Evolutionary conservation across 2,113 vertebrate species (phyloP), one percentile per base, ranked within the genome.

Genomic region (Grallaria varia): DNA sequence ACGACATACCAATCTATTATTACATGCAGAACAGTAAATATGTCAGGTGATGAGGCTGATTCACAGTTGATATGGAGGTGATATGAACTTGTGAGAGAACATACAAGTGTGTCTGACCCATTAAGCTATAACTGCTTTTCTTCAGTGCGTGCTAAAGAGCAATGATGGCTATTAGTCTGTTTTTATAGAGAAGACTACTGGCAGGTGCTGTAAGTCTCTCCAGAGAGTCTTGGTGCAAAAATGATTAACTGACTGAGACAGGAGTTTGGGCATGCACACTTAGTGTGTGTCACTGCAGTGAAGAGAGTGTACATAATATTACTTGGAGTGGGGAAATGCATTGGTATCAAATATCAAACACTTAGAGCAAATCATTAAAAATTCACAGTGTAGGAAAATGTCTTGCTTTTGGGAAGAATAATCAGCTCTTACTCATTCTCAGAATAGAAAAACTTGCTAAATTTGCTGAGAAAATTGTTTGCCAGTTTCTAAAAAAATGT

Each of bases 211-310:
- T 83, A 90, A 59, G 55, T 76, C 62, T 95, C 82, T 67, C 63
- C 55, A 58, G 87, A 88, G 78, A 93, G 35, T 31, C 33, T 67
- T 80, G 55, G 55, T 88, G 63, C 47, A 88, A 71, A 95, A 91
- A 80, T 74, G 60, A 84, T 93, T 91, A 93, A 93, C 58, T 91
- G 79, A 93, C 58, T 91, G 79, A 89, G 69, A 56, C 40, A 85
- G 82, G 17, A 84, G 47, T 82, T 72, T 67, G 75, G 86, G 72
- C 76, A 88, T 35, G 42, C 37, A 47, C 42, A 47, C 77, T 94
- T 93, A 83, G 28, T 83, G 47, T 44, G 40, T 93, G 76, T 50
- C 69, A 71, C 16, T 67, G 50, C 20, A 80, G 44, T 62, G 59
- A 79, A 77, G 63, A 52, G 20, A 52, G 23, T 30, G 30, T 52